These are phyloP conservation scores for Bryconaethiops microstoma DNA, from an alignment of 2,797 vertebrate genomes.

Conservation along the genomic window DNA sequence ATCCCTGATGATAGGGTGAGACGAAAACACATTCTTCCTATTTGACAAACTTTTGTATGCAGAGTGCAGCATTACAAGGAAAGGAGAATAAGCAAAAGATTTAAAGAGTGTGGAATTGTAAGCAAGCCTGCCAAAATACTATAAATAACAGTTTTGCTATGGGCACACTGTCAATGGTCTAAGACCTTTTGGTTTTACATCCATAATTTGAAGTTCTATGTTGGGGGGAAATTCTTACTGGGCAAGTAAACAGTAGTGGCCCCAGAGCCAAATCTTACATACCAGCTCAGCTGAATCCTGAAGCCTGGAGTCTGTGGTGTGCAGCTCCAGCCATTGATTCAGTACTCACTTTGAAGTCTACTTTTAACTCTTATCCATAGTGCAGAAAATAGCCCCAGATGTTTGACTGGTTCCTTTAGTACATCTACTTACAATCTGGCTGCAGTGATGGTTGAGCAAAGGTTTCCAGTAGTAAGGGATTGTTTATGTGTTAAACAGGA, in stretches of 20 bases:
- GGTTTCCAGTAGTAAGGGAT: neutral
- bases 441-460: neutral
- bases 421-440: constrained; percentile 33
- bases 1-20: constrained; percentile 95
- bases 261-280: constrained; percentile 63
- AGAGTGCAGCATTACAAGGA: constrained; percentile 45
- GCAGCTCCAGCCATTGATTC: constrained; percentile 27
- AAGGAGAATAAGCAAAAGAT: constrained; percentile 13
- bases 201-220: constrained; percentile 67
- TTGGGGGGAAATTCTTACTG: constrained; percentile 60
- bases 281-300: constrained; percentile 54
- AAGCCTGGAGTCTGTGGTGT: constrained; percentile 40
- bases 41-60: constrained; percentile 61
- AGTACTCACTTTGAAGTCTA: constrained; percentile 36
- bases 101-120: constrained; percentile 50
- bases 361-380: constrained; percentile 37
- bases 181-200: constrained; percentile 59
- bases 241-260: constrained; percentile 63
- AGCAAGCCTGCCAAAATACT: constrained; percentile 59
- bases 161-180: constrained; percentile 55
- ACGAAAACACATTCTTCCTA: constrained; percentile 62
- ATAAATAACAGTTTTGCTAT: constrained; percentile 60
- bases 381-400: constrained; percentile 28
- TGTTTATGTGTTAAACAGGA: constrained; percentile 78
- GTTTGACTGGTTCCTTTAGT: constrained; percentile 38